A percentile compares a stretch with the other conserved stretches of the same genome.
phyloP scores from a whole-genome alignment of 2,888 invertebrate genomes.

The Girardia tigrina region DNA sequence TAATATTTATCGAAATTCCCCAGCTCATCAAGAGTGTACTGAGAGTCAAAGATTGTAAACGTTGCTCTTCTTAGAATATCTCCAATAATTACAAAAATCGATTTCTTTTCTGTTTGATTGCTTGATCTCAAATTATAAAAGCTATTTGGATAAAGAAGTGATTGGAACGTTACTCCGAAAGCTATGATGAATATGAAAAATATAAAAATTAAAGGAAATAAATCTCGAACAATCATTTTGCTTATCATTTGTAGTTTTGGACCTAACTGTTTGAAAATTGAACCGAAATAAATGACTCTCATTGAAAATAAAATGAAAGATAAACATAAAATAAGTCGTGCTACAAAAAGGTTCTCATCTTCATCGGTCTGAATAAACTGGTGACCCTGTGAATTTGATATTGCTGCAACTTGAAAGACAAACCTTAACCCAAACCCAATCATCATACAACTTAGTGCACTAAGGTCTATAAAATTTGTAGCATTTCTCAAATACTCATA shows the following conservation, averaged over 20 bases:
- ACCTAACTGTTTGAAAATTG: conserved; percentile 31
- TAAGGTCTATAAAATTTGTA: not conserved
- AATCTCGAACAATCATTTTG: conserved; percentile 36
- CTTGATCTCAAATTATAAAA: not conserved
- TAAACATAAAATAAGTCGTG: conserved; percentile 28
- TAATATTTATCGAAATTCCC: not conserved
- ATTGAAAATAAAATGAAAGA: conserved; percentile 29
- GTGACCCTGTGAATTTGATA: not conserved
- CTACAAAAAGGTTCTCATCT: not conserved
- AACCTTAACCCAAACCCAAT: not conserved
- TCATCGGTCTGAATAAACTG: not conserved
- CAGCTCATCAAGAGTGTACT: not conserved
- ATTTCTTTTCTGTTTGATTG: not conserved
- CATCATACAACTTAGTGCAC: not conserved
- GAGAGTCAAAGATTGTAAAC: conserved; percentile 13
- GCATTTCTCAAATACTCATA: not conserved
- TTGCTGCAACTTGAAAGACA: not conserved
- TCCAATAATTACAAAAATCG: not conserved
- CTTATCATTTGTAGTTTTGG: conserved; percentile 36
- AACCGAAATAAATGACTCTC: conserved; percentile 17
- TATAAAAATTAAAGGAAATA: conserved; percentile 34
- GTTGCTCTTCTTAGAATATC: not conserved
- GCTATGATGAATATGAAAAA: conserved; percentile 34
- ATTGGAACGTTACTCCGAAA: conserved; percentile 35
- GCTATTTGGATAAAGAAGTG: conserved; percentile 32